Base-by-base conservation (phyloP, 2,113 vertebrate species). In the Delphinus delphis region DNA sequence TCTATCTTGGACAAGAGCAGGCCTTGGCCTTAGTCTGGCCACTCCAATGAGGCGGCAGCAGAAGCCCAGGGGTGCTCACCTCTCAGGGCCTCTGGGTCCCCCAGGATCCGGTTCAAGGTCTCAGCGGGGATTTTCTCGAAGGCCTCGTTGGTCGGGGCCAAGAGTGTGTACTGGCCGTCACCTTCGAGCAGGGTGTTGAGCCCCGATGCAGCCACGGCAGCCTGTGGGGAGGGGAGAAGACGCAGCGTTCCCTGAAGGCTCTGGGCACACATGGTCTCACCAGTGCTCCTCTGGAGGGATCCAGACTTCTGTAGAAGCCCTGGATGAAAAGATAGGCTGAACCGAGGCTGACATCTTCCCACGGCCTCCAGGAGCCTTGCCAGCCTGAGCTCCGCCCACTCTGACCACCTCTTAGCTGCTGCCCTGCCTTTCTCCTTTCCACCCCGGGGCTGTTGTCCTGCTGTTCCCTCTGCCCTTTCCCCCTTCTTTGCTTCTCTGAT, bases 141-240 rank as follows among this genome's bases (percentile, higher is more conserved):
- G 96, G 99, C 99, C 36, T 99, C 99, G 0, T 99, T 99, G 96
- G 99, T 99, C 0, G 99, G 99, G 79, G 99, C 99, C 85, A 99
- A 98, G n/a, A 99, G 89, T 0, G 99, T 99, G 98, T 99, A 99
- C 83, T 99, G 99, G 20, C 99, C 99, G 0, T 99, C 98, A 0
- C 89, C 98, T 85, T 99, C 99, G 55, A 99, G 96, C 96, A 99
- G 36, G 23, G 98, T 97, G 83, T 98, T 99, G 77, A 99, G 99
- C 47, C 99, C 99, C 0, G 99, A 99, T 0, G 99, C 99, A 13
- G 99, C 99, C 71, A 99, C 98, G 9, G 99, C 99, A 92, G 99
- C 98, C 99, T 99, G 93, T 8, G 93, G 95, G 95, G 81, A 94
- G 63, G 71, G 85, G 85, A 95, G n/a, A 12, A 31, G 70, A 83